Percentiles rank a stretch among this genome's conserved stretches.
Conservation (phyloP, 2,797 vertebrate genomes). For the Onychomys arenicola region DNA sequence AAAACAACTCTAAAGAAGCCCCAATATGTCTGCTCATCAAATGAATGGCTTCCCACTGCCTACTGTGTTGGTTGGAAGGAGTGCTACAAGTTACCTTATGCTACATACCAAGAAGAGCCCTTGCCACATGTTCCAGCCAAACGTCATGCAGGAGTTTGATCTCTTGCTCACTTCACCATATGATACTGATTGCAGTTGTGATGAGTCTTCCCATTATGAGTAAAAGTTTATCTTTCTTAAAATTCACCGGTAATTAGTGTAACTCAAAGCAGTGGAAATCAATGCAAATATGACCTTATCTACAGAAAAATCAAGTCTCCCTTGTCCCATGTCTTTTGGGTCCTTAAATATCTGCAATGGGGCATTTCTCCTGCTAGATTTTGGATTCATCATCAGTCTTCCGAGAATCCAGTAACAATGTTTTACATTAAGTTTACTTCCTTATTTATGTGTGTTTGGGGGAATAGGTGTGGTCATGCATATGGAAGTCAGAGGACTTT, state of each 20-base stretch:
- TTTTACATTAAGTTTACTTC: neutral
- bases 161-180: no score
- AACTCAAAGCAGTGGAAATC: neutral
- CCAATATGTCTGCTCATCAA: neutral
- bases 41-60: neutral
- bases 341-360: neutral
- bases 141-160: accelerated
- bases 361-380: neutral
- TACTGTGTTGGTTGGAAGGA: neutral
- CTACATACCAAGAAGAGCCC: neutral
- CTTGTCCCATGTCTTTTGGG: neutral
- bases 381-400: neutral
- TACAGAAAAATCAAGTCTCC: neutral
- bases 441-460: neutral
- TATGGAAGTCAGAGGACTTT: neutral
- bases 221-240: neutral
- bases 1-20: neutral
- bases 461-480: neutral
- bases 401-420: neutral
- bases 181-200: accelerated
- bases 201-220: neutral
- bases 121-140: neutral
- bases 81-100: accelerated
- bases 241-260: neutral
- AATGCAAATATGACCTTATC: neutral